Percentiles rank a stretch among this genome's conserved stretches.
These are phyloP conservation scores for Lucilia cuprina DNA, from an alignment of 1,140 invertebrate genomes.

Conservation along the genomic window DNA sequence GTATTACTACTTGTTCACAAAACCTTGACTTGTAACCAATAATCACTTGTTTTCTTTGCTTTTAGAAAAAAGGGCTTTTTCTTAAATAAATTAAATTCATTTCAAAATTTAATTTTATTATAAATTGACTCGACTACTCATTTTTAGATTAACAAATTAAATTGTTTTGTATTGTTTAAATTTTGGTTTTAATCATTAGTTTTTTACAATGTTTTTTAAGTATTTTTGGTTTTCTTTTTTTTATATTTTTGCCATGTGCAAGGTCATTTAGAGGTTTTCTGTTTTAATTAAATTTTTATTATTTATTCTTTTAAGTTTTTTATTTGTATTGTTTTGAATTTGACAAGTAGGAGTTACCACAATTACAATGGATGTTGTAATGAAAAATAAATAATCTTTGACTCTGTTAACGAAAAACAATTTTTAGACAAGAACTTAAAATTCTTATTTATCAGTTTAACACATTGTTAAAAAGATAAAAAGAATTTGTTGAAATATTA, in stretches of 20 bases:
- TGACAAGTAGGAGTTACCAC: not conserved
- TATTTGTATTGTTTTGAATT: not conserved
- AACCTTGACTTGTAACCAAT: not conserved
- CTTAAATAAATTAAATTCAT: too few species aligned
- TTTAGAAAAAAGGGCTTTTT: not conserved
- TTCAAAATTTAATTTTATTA: not conserved
- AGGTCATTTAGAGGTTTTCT: not conserved
- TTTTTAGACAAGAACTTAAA: too few species aligned
- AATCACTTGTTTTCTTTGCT: not conserved
- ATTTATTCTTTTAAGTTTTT: not conserved
- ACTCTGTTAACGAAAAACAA: not conserved
- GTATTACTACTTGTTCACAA: too few species aligned
- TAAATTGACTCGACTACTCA: not conserved
- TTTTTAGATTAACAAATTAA: not conserved
- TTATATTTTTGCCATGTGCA: not conserved
- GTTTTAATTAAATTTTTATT: not conserved
- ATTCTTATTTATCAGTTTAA: too few species aligned
- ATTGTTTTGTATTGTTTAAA: not conserved
- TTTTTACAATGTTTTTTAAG: not conserved
- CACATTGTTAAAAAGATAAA: not conserved
- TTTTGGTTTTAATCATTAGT: not conserved
- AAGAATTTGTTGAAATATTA: not conserved
- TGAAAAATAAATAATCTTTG: slow-evolving; percentile 1
- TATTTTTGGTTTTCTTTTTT: not conserved
- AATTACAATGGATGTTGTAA: not conserved